These are phyloP conservation scores for Athalia rosae DNA, from an alignment of 2,888 invertebrate genomes.

Conservation along the genomic window DNA sequence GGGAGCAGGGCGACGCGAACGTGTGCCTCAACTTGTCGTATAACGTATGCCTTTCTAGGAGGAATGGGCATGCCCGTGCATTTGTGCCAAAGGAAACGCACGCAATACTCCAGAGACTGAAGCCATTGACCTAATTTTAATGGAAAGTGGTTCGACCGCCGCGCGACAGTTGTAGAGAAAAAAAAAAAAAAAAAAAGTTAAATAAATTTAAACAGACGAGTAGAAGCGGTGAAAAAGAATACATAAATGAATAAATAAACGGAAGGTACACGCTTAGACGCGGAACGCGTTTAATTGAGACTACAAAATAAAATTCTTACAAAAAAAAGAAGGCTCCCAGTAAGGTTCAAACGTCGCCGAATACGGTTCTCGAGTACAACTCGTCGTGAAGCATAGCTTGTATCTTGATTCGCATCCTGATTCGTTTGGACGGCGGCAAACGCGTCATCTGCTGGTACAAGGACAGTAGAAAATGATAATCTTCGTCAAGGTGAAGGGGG, in stretches of 20 bases:
- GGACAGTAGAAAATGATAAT: constrained; percentile 54
- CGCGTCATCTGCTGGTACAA: constrained; percentile 47
- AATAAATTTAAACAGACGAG: background rate
- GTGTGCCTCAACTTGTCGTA: background rate
- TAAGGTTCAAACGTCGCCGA: constrained; percentile 9
- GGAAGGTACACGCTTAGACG: too few species aligned
- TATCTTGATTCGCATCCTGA: constrained; percentile 52
- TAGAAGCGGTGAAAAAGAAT: background rate
- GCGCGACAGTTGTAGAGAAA: constrained; percentile 4
- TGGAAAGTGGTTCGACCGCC: constrained; percentile 20
- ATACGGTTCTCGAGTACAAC: constrained; percentile 10
- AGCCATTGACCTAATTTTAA: constrained; percentile 38
- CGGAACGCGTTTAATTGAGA: too few species aligned
- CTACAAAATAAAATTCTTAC: constrained; percentile 36
- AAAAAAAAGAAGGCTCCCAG: background rate
- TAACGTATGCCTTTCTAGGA: background rate
- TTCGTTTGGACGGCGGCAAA: constrained; percentile 50
- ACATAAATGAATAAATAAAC: background rate
- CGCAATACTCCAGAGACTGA: constrained; percentile 9
- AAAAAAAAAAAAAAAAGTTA: constrained; percentile 9
- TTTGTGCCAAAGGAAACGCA: constrained; percentile 15
- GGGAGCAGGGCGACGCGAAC: constrained; percentile 17
- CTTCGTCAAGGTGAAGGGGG: constrained; percentile 44
- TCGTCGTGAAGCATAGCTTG: constrained; percentile 52
- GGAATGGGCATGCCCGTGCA: constrained; percentile 8